These are phyloP conservation scores for Neoaliturus tenellus DNA, from an alignment of 2,888 invertebrate species.

Conservation along the genomic window DNA sequence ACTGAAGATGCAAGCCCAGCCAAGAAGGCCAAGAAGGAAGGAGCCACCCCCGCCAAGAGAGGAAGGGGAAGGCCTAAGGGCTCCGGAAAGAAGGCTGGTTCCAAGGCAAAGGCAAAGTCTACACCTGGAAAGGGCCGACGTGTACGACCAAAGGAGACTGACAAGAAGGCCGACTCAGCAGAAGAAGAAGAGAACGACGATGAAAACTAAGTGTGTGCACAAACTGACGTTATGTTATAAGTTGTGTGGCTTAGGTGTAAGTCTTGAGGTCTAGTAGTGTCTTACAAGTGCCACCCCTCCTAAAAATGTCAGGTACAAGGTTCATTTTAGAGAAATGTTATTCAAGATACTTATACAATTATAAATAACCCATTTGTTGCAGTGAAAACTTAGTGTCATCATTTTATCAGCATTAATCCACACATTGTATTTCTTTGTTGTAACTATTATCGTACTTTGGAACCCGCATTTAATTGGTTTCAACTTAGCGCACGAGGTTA, in stretches of 20 bases:
- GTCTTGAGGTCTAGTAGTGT: constrained; percentile 30
- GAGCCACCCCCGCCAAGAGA: constrained; percentile 73
- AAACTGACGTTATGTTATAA: neutral
- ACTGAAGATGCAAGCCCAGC: constrained; percentile 57
- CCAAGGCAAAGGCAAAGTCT: constrained; percentile 70
- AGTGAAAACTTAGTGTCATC: no score
- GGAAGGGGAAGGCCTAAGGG: constrained; percentile 77
- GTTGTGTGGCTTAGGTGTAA: constrained; percentile 4
- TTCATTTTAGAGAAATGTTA: neutral
- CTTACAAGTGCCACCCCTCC: constrained; percentile 18
- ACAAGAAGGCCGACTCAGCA: constrained; percentile 70
- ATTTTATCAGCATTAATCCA: no score
- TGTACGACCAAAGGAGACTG: constrained; percentile 73
- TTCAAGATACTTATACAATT: no score
- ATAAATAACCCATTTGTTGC: no score
- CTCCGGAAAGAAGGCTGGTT: constrained; percentile 73
- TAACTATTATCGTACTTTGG: no score
- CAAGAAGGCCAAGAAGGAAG: constrained; percentile 65
- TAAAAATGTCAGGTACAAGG: neutral
- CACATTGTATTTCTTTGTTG: no score
- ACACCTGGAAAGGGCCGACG: constrained; percentile 71
- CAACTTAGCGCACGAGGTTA: no score
- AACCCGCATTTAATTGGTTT: no score
- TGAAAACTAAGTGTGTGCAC: constrained; percentile 64
- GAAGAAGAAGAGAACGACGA: constrained; percentile 73